Evolutionary conservation across 2,113 vertebrate species (phyloP).

Genomic region (Sinocyclocheilus rhinocerous): DNA sequence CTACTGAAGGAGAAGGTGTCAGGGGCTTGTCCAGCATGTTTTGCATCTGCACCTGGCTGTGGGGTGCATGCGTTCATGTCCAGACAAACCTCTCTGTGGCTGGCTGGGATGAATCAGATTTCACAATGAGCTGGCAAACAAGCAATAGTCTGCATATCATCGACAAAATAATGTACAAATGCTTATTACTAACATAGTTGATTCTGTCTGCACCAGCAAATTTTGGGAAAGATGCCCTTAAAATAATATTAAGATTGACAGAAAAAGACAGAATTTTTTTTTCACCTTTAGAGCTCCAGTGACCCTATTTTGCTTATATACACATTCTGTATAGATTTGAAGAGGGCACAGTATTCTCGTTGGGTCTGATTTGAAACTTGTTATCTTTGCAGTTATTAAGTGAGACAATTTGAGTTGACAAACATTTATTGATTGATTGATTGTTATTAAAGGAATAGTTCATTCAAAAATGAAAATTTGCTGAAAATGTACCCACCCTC

Average conservation of each 20-base stretch:
- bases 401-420: neutral
- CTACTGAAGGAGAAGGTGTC: slow-evolving; percentile 36
- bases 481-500: no score
- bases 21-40: slow-evolving; percentile 54
- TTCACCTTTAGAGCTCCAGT: no score
- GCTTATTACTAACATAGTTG: slow-evolving; percentile 17
- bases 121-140: slow-evolving; percentile 61
- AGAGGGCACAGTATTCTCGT: neutral
- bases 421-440: no score
- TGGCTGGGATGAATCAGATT: slow-evolving; percentile 52
- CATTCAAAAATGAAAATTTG: no score
- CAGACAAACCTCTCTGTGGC: slow-evolving; percentile 51
- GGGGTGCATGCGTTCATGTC: slow-evolving; percentile 52
- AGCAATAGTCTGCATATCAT: slow-evolving; percentile 50
- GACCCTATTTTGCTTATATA: neutral
- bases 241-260: no score
- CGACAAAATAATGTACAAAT: slow-evolving; percentile 53
- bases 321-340: neutral
- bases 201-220: neutral
- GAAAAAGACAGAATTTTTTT: no score
- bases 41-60: slow-evolving; percentile 54
- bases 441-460: no score
- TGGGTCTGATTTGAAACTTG: neutral
- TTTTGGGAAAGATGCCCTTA: neutral
- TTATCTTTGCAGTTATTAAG: neutral